phyloP scores from a whole-genome alignment of 2,797 vertebrate species.

The Thripadectes ignobilis region DNA sequence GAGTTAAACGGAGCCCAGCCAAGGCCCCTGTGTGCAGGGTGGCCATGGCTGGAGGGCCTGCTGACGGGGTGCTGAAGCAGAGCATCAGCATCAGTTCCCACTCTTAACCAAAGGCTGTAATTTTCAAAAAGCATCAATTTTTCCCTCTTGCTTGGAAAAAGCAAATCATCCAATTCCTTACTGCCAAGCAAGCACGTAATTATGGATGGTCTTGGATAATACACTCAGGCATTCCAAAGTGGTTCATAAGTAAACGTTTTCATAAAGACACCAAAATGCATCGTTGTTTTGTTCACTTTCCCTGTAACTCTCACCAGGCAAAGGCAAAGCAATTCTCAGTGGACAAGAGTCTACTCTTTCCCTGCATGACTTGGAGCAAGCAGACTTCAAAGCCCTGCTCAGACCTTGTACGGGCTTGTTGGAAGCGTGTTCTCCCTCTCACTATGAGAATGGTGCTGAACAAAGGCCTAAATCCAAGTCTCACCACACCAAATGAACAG shows the following conservation, averaged over 20 bases:
- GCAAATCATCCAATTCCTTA: background rate
- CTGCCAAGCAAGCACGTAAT: background rate
- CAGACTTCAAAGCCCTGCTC: background rate
- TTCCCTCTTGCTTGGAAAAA: constrained; percentile 53
- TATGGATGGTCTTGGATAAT: background rate
- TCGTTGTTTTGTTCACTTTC: background rate
- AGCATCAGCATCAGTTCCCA: background rate
- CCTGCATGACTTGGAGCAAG: background rate
- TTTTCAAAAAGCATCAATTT: constrained; percentile 29
- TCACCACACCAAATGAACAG: background rate
- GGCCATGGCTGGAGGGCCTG: background rate
- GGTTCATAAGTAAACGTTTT: background rate
- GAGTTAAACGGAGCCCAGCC: background rate
- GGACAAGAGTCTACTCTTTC: background rate
- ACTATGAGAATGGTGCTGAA: background rate
- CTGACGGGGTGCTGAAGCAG: background rate
- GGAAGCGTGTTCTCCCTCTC: background rate
- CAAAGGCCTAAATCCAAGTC: background rate
- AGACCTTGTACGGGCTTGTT: background rate
- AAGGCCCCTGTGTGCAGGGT: background rate
- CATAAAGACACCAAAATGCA: background rate
- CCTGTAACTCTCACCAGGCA: background rate
- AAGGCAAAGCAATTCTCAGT: background rate
- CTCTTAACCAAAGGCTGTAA: constrained; percentile 21
- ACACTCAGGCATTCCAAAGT: background rate